Base-by-base conservation (phyloP, 1,140 invertebrate species). In the Neocloeon triangulifer region DNA sequence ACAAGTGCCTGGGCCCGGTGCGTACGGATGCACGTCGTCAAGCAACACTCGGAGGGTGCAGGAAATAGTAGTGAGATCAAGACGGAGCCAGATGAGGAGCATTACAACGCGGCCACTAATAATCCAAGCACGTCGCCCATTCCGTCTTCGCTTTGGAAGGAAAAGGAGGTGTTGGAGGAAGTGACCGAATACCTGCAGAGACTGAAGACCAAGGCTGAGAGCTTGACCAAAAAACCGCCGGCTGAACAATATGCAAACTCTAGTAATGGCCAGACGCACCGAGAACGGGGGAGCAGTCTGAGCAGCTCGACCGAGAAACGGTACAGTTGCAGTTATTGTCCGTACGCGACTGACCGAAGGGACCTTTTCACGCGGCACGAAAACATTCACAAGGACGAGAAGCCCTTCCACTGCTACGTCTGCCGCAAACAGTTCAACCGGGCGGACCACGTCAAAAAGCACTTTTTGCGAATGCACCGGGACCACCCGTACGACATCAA, bases 361-460 rank as follows among this genome's bases (percentile, higher is more conserved):
- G 89, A 95, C 55, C 65, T 96, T 28, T 94, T 82, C 50, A 92
- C 85, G 2, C 66, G 88, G 4, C 89, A 96, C 54, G 84, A 95
- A 57, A 89, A 92, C 45, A 94, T 95, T 36, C 89, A 96, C 45
- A 67, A 78, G 35, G 78, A 85, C 45, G 81, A 88, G 43, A 91
- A 91, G 46, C 82, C 84, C 1, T 91, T 89, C 44, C 77, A 85
- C 42, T 91, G 82, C 49, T 88, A 86, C 47, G 69, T 84, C 6
- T 91, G 84, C 48, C 67, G 75, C 44, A 85, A 86, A 48, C 77
- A 85, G 44, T 91, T 91, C 53, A 89, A 86, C 51, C 61, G 84
- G 20, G 82, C 82, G n/a, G 84, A 91, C 52, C 84, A 91, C 47
- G 81, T 89, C 15, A 91, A 91, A 49, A 91, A 91, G 44, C 84